Evolutionary conservation across 2,113 vertebrate genomes (phyloP).

Genomic region (Rhineura floridana): DNA sequence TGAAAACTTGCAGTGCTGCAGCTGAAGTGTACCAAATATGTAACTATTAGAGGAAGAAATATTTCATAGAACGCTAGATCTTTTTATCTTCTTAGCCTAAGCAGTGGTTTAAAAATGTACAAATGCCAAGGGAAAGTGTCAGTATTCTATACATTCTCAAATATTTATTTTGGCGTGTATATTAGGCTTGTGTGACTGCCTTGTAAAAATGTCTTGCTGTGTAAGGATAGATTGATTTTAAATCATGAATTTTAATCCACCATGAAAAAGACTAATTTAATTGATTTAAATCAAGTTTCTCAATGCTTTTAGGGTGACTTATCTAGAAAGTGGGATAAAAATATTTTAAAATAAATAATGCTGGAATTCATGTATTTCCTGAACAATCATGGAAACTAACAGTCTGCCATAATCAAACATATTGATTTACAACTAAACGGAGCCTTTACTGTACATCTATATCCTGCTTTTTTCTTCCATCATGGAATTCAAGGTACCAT

Average conservation of each 20-base stretch:
- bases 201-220: background rate
- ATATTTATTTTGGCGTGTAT: background rate
- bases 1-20: background rate
- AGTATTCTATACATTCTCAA: background rate
- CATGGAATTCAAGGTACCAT: background rate
- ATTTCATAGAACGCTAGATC: background rate
- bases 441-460: background rate
- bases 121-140: background rate
- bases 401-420: background rate
- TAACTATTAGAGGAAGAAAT: background rate
- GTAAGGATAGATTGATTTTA: background rate
- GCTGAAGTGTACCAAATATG: background rate
- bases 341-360: too few species aligned
- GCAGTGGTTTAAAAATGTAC: background rate
- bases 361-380: background rate
- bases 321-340: too few species aligned
- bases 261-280: background rate
- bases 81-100: background rate
- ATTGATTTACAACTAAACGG: background rate
- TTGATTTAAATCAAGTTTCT: background rate
- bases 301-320: too few species aligned
- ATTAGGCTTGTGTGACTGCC: background rate
- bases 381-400: background rate
- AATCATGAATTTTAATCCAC: background rate
- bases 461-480: background rate